phyloP scores from a whole-genome alignment of 1,140 invertebrate genomes.

The Drosophila athabasca region DNA sequence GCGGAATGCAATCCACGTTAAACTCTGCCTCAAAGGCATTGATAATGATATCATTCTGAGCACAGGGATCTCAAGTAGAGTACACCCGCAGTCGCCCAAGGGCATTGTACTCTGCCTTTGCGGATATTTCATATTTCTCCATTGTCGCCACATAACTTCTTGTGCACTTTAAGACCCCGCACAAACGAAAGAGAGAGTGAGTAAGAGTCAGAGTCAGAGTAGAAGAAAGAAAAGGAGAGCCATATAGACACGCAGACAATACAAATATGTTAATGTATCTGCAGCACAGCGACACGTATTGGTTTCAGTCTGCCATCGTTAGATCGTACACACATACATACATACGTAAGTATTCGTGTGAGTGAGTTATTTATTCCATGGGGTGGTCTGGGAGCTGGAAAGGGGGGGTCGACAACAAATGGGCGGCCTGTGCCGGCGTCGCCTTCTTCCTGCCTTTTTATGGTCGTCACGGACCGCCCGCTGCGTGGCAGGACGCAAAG shows the following conservation, averaged over 20 bases:
- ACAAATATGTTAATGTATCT: conserved; percentile 79
- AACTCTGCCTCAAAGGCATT: too few species aligned
- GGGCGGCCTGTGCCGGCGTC: conserved; percentile 77
- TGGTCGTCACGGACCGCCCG: conserved; percentile 75
- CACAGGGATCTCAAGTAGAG: too few species aligned
- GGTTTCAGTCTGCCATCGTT: conserved; percentile 75
- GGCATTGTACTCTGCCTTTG: neutral
- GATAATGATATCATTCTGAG: too few species aligned
- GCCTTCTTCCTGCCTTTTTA: conserved; percentile 78
- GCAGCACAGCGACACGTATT: conserved; percentile 69
- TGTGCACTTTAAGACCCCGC: conserved; percentile 44
- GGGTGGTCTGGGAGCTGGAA: neutral
- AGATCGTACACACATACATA: conserved; percentile 50
- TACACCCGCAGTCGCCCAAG: too few species aligned
- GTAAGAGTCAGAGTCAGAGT: neutral
- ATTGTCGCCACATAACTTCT: conserved; percentile 68
- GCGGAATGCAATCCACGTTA: too few species aligned
- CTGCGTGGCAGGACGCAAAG: conserved; percentile 54
- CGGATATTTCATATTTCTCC: conserved; percentile 55
- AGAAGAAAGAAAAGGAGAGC: neutral
- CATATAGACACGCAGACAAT: conserved; percentile 52
- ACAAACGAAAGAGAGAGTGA: conserved; percentile 19
- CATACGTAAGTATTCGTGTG: conserved; percentile 33
- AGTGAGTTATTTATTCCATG: conserved; percentile 63
- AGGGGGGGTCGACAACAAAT: conserved; percentile 61